Base-by-base conservation (phyloP, 1,140 invertebrate species). In the Helicoverpa zea region DNA sequence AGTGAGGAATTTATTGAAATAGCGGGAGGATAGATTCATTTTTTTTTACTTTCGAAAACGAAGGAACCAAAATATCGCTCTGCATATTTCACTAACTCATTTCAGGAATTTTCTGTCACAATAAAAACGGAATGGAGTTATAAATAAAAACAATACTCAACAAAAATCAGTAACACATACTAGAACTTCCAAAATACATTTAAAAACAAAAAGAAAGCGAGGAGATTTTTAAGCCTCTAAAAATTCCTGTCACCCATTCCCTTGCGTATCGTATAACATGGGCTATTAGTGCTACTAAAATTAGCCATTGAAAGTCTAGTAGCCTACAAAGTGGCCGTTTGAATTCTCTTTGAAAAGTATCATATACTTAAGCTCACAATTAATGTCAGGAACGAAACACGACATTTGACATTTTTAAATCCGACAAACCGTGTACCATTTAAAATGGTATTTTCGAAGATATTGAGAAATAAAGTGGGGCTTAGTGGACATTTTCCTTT, bases 331-430 rank as follows among this genome's bases (percentile, higher is more conserved):
- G 75, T 66, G 51, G 56, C 75, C 35, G 58, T 54, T 54, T 51
- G 49, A 66, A 77, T 77, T 66, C 75, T 35, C 35, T 52, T 59
- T 68, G 61, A 75, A 80, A 30, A 54, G 66, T 70, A 81, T 81
- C 66, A 79, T 66, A 81, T 66, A 58, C 68, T 79, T 76, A 77
- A 70, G 43, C 47, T 75, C 58, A 81, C 74, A 70, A 73, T 81
- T 63, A 74, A 61, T 54, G 30, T 47, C 49, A 35, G 61, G 58
- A 56, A 81, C 70, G 72, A 61, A 76, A 81, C 63, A 77, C 59
- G 74, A 58, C 9, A 52, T 75, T 70, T 78, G 76, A 73, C 63
- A 73, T 51, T 80, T 80, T 18, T 51, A 61, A 79, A 79, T 59
- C 68, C 59, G 72, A 75, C 52, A 13, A 72, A 35, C 73, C 72